A percentile compares a stretch with the other conserved stretches of the same genome.
These are phyloP conservation scores for Deilephila porcellus DNA, from an alignment of 2,888 invertebrate genomes.

Conservation along the genomic window DNA sequence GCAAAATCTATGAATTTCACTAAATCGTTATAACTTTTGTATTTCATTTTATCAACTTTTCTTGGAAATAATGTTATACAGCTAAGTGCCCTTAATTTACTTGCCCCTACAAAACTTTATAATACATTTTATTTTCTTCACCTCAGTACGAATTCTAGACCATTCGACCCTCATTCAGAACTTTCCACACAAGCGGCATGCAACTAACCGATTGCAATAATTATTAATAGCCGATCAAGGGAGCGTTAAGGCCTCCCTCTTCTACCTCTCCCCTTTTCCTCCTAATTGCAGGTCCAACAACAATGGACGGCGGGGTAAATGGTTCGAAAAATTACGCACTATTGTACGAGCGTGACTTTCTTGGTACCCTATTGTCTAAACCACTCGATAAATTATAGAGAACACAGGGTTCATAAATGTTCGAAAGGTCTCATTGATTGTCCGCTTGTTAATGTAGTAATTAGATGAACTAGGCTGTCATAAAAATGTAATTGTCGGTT, in stretches of 20 bases:
- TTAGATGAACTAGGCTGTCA: background rate
- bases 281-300: slow-evolving; percentile 59
- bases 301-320: slow-evolving; percentile 63
- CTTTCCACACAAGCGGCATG: slow-evolving; percentile 32
- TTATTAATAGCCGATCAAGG: slow-evolving; percentile 62
- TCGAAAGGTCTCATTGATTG: background rate
- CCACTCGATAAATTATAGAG: slow-evolving; percentile 7
- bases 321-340: slow-evolving; percentile 74
- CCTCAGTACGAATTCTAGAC: background rate
- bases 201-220: slow-evolving; percentile 51
- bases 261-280: slow-evolving; percentile 33
- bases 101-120: no score
- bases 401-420: background rate
- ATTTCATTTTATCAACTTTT: background rate
- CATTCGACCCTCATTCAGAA: background rate
- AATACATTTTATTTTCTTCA: no score
- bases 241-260: slow-evolving; percentile 40
- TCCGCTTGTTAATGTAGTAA: background rate
- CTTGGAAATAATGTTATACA: background rate
- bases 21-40: background rate
- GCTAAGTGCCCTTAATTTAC: background rate
- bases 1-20: background rate
- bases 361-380: slow-evolving; percentile 33
- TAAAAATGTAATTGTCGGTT: background rate
- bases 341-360: slow-evolving; percentile 53